phyloP scores from a whole-genome alignment of 2,113 vertebrate genomes.

The Cynocephalus volans region DNA sequence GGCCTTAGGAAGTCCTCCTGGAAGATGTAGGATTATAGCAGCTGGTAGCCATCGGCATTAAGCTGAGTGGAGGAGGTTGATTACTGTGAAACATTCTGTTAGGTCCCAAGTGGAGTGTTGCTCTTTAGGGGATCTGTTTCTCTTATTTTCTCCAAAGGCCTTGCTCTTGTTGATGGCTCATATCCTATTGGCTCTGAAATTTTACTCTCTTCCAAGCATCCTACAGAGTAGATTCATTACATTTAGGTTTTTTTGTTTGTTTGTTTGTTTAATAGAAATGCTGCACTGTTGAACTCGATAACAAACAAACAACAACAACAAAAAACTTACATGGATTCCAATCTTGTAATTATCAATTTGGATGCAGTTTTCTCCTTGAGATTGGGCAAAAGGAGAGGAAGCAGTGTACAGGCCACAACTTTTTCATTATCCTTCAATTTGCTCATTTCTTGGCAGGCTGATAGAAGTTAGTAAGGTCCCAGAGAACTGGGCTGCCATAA shows the following conservation, averaged over 20 bases:
- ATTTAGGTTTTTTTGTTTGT: not conserved
- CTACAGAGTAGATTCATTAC: not conserved
- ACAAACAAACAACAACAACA: not conserved
- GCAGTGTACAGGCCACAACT: not conserved
- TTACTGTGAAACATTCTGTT: not conserved
- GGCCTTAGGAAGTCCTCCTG: not conserved
- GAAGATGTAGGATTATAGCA: not conserved
- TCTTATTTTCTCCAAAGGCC: not conserved
- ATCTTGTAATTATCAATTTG: constrained; percentile 51
- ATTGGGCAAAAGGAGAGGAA: constrained; percentile 6
- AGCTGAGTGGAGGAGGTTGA: not conserved
- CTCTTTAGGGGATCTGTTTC: not conserved
- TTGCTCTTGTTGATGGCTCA: not conserved
- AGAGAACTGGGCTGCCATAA: not conserved
- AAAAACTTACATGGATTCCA: not conserved
- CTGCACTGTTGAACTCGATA: constrained; percentile 7
- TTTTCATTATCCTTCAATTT: constrained; percentile 7
- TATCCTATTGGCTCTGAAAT: constrained; percentile 9
- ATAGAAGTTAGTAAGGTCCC: not conserved
- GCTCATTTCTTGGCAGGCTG: constrained; percentile 56
- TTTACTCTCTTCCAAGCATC: constrained; percentile 14
- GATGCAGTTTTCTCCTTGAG: constrained; percentile 47
- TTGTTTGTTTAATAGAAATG: not conserved
- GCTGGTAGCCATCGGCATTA: not conserved
- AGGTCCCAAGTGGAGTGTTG: not conserved